Percentiles rank a stretch among this genome's conserved stretches.
Conservation (phyloP, 2,797 vertebrate genomes). For the Sardinella longiceps region DNA sequence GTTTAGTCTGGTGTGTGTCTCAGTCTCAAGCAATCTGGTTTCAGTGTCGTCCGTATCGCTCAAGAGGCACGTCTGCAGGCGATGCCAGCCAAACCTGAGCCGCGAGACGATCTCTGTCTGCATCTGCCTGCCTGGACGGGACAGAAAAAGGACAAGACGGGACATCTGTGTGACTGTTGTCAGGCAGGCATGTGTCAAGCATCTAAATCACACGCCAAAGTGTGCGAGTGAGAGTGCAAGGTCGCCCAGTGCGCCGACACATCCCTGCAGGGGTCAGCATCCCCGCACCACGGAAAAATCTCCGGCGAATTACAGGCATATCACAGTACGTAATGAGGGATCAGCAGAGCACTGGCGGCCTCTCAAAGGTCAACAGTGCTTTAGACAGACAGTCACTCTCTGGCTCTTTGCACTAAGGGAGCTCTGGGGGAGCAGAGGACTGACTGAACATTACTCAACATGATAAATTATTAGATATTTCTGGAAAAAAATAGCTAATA, state of each 20-base stretch:
- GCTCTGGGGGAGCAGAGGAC: not conserved
- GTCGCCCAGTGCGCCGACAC: not conserved
- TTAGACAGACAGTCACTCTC: too few species aligned
- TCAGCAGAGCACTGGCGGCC: not conserved
- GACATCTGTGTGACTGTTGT: slow-evolving; percentile 37
- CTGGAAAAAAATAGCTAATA: too few species aligned
- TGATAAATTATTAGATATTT: too few species aligned
- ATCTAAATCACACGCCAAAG: not conserved
- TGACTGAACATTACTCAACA: not conserved
- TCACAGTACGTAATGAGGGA: slow-evolving; percentile 8
- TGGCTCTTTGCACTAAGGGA: not conserved
- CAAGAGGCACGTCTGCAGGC: not conserved
- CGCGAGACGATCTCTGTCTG: slow-evolving; percentile 47
- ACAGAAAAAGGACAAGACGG: slow-evolving; percentile 37
- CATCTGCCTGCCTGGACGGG: slow-evolving; percentile 36
- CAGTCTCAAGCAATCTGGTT: not conserved
- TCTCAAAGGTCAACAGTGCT: not conserved
- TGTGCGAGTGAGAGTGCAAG: not conserved
- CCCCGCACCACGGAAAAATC: not conserved
- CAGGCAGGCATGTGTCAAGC: slow-evolving; percentile 13
- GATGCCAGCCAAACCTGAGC: slow-evolving; percentile 34
- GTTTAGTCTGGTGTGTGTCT: not conserved
- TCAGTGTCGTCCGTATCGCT: slow-evolving; percentile 22
- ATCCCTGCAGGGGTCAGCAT: not conserved
- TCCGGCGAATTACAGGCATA: not conserved